Conservation (phyloP, 2,797 vertebrate genomes). For the Sandelia bainsii region DNA sequence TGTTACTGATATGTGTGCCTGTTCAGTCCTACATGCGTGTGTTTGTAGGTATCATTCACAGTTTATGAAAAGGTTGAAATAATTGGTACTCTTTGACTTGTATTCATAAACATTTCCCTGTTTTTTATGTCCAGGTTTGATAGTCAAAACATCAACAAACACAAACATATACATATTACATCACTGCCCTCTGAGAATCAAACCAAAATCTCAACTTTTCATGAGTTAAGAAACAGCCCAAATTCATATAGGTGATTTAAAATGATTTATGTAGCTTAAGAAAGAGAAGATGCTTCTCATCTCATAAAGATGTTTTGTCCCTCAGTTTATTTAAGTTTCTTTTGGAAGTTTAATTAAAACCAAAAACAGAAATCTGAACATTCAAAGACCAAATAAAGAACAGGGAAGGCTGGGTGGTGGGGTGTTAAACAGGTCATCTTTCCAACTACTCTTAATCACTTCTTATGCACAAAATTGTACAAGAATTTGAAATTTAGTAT, state of each 20-base stretch:
- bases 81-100: slow-evolving; percentile 38
- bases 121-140: neutral
- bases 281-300: neutral
- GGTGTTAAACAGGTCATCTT: too few species aligned
- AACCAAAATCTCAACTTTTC: neutral
- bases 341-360: too few species aligned
- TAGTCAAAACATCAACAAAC: neutral
- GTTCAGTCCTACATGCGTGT: slow-evolving; percentile 12
- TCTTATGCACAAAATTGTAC: neutral
- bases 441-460: too few species aligned
- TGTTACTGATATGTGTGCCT: slow-evolving; percentile 20
- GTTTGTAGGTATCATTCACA: slow-evolving; percentile 15
- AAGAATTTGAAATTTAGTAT: neutral
- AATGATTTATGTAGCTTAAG: neutral
- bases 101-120: slow-evolving; percentile 18
- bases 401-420: too few species aligned
- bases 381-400: neutral
- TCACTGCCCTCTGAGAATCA: neutral
- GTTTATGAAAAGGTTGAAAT: slow-evolving; percentile 24
- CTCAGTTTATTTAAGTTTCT: too few species aligned
- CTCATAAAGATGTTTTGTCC: neutral
- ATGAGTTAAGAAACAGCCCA: neutral
- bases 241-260: neutral
- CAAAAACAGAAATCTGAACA: too few species aligned
- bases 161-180: neutral